Percentiles rank a stretch among this genome's conserved stretches.
These are phyloP conservation scores for Pseudachorutes palmiensis DNA, from an alignment of 1,140 invertebrate genomes.

Conservation along the genomic window DNA sequence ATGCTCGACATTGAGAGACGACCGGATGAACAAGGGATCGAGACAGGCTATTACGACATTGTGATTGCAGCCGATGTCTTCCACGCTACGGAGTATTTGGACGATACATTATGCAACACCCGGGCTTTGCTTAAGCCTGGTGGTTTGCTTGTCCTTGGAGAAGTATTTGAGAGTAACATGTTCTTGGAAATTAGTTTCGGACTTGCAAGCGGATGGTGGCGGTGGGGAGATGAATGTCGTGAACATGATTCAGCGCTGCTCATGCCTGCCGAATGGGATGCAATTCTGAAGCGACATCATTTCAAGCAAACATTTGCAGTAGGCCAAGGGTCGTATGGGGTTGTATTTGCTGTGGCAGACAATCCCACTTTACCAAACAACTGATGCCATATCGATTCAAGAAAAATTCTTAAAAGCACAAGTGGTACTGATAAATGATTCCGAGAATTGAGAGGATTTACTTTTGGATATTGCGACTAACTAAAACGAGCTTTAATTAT, in stretches of 20 bases:
- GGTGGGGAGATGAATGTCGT: conserved; percentile 9
- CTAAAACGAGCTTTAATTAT: too few relatives aligned
- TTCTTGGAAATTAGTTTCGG: conserved; percentile 16
- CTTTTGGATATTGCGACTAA: too few relatives aligned
- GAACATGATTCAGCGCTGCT: neutral
- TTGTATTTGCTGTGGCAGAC: neutral
- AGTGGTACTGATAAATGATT: too few relatives aligned
- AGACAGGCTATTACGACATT: conserved; percentile 17
- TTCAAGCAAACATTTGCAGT: neutral
- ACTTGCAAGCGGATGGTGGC: conserved; percentile 18
- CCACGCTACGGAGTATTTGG: conserved; percentile 20
- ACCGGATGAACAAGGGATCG: conserved; percentile 20
- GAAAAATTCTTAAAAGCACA: too few relatives aligned
- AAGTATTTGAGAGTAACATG: neutral
- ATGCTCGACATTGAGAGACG: conserved; percentile 21
- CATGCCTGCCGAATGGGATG: neutral
- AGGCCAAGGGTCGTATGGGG: neutral
- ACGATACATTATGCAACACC: conserved; percentile 7
- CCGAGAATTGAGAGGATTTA: too few relatives aligned
- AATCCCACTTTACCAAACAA: too few relatives aligned
- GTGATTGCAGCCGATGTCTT: conserved; percentile 20
- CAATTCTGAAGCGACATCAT: neutral
- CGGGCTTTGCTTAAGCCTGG: conserved; percentile 1
- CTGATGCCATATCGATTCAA: too few relatives aligned
- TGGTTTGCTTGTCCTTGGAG: conserved; percentile 5